Evolutionary conservation across 2,888 invertebrate genomes (phyloP).

Genomic region (Heliconius hortense): DNA sequence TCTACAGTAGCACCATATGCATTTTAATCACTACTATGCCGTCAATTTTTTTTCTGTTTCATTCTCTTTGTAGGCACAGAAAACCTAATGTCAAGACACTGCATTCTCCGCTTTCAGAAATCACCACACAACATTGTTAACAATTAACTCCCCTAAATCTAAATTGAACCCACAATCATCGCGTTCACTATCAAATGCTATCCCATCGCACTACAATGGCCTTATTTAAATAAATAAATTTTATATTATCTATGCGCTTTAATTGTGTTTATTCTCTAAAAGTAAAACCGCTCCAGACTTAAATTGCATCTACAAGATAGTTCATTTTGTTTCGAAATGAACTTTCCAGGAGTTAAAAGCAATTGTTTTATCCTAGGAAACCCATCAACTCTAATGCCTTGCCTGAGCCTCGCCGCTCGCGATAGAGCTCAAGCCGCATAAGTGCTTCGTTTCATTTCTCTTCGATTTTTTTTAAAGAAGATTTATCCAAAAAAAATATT

Average conservation of each 20-base stretch:
- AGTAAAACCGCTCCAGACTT: not conserved
- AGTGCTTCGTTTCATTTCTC: constrained; percentile 11
- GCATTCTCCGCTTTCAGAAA: too few species aligned
- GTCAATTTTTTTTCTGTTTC: too few species aligned
- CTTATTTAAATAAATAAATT: not conserved
- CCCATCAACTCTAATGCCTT: constrained; percentile 27
- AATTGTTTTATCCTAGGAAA: constrained; percentile 26
- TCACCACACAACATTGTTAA: too few species aligned
- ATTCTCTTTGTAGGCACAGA: too few species aligned
- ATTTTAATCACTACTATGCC: too few species aligned
- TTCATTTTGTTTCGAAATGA: constrained; percentile 14
- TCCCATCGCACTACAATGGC: too few species aligned
- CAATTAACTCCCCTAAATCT: too few species aligned
- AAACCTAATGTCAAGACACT: too few species aligned
- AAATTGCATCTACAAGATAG: constrained; percentile 2
- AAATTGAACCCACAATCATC: too few species aligned
- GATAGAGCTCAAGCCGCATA: constrained; percentile 27
- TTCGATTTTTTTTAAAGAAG: not conserved
- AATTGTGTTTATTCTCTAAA: not conserved
- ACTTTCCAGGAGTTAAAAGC: constrained; percentile 19
- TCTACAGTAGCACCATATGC: too few species aligned
- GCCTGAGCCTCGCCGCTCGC: constrained; percentile 28
- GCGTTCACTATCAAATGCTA: too few species aligned
- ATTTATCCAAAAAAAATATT: not conserved
- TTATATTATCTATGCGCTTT: not conserved